A percentile compares a stretch with the other conserved stretches of the same genome.
Conservation (phyloP, 2,113 vertebrate genomes). For the Tautogolabrus adspersus region DNA sequence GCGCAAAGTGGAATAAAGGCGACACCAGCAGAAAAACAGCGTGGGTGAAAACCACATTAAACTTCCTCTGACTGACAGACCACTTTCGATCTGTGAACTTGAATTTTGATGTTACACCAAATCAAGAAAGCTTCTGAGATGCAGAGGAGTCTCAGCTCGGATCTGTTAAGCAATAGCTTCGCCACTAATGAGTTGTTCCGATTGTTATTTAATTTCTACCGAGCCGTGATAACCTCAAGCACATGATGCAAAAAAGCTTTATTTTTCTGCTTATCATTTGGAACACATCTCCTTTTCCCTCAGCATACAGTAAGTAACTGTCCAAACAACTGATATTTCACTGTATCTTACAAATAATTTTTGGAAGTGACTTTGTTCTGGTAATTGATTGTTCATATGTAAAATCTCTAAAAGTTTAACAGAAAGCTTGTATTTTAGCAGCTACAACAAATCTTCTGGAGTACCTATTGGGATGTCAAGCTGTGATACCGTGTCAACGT, state of each 20-base stretch:
- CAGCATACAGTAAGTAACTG: slow-evolving; percentile 45
- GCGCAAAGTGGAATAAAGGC: neutral
- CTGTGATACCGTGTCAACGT: slow-evolving; percentile 51
- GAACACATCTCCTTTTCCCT: neutral
- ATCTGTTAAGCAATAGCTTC: neutral
- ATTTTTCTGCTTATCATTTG: slow-evolving; percentile 38
- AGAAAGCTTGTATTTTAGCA: neutral
- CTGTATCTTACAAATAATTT: neutral
- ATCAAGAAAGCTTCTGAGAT: neutral
- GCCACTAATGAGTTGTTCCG: neutral
- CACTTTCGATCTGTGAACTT: slow-evolving; percentile 43
- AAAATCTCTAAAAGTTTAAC: neutral
- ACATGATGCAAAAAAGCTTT: slow-evolving; percentile 2
- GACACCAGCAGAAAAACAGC: slow-evolving; percentile 3
- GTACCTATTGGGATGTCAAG: slow-evolving; percentile 43
- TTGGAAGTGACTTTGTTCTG: neutral
- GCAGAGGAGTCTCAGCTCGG: neutral
- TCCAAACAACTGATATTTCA: neutral
- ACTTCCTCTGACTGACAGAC: slow-evolving; percentile 30
- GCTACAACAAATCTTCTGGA: neutral
- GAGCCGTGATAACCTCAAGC: neutral
- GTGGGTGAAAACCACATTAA: slow-evolving; percentile 24
- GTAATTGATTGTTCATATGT: neutral
- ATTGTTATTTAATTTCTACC: neutral
- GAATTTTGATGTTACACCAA: neutral